phyloP scores from a whole-genome alignment of 2,113 vertebrate genomes.

The Limnothrissa miodon region DNA sequence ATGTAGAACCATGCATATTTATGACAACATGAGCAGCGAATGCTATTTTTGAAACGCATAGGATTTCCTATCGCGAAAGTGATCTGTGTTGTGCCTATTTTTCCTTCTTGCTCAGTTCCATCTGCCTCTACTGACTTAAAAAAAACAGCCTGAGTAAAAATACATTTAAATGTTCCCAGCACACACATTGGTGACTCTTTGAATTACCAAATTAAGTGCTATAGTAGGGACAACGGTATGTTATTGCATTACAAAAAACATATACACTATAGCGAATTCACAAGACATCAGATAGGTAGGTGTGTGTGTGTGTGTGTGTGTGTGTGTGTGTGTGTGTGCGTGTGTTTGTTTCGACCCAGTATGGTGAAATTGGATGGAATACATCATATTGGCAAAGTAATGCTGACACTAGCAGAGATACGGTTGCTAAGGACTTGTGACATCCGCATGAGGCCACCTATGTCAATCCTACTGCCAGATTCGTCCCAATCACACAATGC shows the following conservation, averaged over 20 bases:
- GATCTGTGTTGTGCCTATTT: background rate
- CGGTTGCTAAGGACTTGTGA: slow-evolving; percentile 23
- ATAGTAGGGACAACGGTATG: background rate
- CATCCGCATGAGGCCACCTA: slow-evolving; percentile 9
- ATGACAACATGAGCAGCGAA: background rate
- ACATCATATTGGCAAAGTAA: slow-evolving; percentile 41
- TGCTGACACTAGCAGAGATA: slow-evolving; percentile 66
- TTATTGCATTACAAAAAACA: slow-evolving; percentile 44
- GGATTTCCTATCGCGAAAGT: background rate
- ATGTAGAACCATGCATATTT: slow-evolving; percentile 11
- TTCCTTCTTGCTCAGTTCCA: slow-evolving; percentile 1
- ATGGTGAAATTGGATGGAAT: slow-evolving; percentile 58
- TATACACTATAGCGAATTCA: slow-evolving; percentile 52
- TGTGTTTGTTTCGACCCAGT: slow-evolving; percentile 48
- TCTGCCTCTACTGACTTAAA: background rate
- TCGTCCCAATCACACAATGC: background rate
- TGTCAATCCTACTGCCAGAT: slow-evolving; percentile 30
- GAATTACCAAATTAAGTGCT: background rate
- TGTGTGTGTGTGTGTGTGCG: background rate
- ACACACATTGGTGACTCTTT: background rate
- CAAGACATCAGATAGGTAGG: slow-evolving; percentile 56
- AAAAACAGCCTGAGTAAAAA: background rate
- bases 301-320: slow-evolving; percentile 1
- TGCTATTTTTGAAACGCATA: slow-evolving; percentile 10
- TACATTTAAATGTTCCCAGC: background rate